Base-by-base conservation (phyloP, 2,797 vertebrate genomes). In the Etheostoma nigrum region DNA sequence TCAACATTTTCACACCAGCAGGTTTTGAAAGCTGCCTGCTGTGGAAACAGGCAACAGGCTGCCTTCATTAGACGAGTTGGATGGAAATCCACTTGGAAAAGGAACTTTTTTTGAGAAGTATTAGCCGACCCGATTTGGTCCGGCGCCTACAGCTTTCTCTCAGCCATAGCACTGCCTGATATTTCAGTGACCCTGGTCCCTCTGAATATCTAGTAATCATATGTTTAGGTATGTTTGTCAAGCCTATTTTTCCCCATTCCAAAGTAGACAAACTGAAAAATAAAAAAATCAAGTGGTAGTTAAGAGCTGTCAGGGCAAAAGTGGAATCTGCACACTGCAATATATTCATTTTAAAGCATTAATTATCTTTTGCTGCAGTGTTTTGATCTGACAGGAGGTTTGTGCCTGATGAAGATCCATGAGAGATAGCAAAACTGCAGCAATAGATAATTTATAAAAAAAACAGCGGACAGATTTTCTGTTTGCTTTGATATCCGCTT, bases 271-370 rank as follows among this genome's bases (percentile, higher is more conserved):
- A 59, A 27, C 45, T 52, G 1, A 19, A 14, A 60, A 70, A 55
- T 23, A 53, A 68, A 82, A 55, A 67, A 66, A 59, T 25, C 45
- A 59, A 13, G 10, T 36, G 9, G 33, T 65, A 25, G 25, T 61
- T 27, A 21, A 16, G 6, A 55, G 19, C 68, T 36, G 54, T 36
- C 58, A 58, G 51, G 42, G 69, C n/a, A 67, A 51, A 47, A 54
- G 54, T 57, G 45, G 45, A 69, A 66, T 62, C 64, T 48, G 9
- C 23, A 5, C 10, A 4, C 33, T 58, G 40, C 45, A 74, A 77
- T 51, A 58, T 52, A 66, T 67, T 51, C 64, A n/a, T 40, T 76
- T 82, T 77, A 72, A 72, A 86, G 76, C 81, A 86, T 80, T 23
- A 86, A 84, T 80, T 59, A 79, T 81, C 49, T 72, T 16, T 45